A percentile compares a stretch with the other conserved stretches of the same genome.
phyloP scores from a whole-genome alignment of 2,797 vertebrate genomes.

The Aldrovandia affinis region DNA sequence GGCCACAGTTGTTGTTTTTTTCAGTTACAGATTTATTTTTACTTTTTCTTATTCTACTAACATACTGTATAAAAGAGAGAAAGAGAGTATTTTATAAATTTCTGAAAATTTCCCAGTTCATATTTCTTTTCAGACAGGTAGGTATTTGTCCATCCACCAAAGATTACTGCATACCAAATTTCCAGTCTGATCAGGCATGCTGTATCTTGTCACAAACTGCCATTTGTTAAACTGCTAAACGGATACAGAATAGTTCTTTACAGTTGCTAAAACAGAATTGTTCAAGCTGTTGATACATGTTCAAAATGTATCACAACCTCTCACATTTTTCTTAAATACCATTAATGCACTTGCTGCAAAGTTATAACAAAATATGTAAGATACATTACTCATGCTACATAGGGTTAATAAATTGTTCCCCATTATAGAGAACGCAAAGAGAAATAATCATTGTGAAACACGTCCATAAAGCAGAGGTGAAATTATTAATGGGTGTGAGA shows the following conservation, averaged over 20 bases:
- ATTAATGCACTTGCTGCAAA: neutral
- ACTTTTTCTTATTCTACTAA: too few relatives aligned
- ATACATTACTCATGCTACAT: neutral
- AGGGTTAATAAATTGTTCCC: neutral
- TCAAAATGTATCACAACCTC: neutral
- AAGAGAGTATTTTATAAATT: too few relatives aligned
- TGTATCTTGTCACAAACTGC: neutral
- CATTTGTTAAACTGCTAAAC: too few relatives aligned
- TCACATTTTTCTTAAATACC: neutral
- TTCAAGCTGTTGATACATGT: neutral
- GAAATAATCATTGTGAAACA: neutral
- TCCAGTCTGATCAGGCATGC: conserved; percentile 1
- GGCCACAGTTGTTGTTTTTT: too few relatives aligned
- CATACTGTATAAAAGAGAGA: too few relatives aligned
- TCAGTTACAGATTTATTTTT: too few relatives aligned
- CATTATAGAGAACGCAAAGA: neutral
- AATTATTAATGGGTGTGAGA: neutral
- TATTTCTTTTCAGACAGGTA: neutral
- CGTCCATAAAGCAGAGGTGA: neutral
- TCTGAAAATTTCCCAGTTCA: neutral
- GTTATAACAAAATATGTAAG: neutral
- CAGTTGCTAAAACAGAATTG: neutral
- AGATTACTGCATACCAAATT: neutral
- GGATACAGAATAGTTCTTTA: too few relatives aligned
- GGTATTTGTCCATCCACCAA: neutral